These are phyloP conservation scores for Sander lucioperca DNA, from an alignment of 2,113 vertebrate species.

Conservation along the genomic window DNA sequence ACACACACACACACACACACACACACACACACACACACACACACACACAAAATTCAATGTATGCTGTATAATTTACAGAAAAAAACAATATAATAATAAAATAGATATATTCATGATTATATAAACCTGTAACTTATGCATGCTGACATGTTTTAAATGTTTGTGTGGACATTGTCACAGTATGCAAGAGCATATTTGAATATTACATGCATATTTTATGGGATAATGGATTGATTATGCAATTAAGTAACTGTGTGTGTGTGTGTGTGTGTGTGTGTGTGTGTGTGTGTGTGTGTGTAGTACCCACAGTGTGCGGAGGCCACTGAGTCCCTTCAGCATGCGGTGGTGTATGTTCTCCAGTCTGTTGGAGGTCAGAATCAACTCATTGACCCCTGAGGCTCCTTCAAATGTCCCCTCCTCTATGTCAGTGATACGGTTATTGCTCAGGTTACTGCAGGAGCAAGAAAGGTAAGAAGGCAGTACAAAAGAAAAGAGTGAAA, in stretches of 20 bases:
- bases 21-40: conserved; percentile 35
- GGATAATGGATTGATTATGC: conserved; percentile 38
- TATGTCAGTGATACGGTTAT: conserved; percentile 98
- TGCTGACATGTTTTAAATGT: conserved; percentile 21
- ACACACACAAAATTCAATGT: conserved; percentile 3
- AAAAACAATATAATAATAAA: neutral
- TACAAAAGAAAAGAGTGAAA: neutral
- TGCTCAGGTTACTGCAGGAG: conserved; percentile 92
- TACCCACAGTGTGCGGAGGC: conserved; percentile 96
- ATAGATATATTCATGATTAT: neutral
- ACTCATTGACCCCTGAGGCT: conserved; percentile 93
- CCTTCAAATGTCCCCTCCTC: conserved; percentile 98
- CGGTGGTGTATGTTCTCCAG: conserved; percentile 92
- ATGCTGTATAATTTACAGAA: conserved; percentile 1
- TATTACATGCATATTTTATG: conserved; percentile 14
- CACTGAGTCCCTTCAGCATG: conserved; percentile 95
- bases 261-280: conserved; percentile 42
- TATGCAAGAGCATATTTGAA: conserved; percentile 29
- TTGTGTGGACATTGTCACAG: conserved; percentile 7
- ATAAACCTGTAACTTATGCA: conserved; percentile 36
- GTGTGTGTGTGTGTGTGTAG: conserved; percentile 29
- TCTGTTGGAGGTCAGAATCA: conserved; percentile 95
- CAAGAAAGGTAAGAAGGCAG: conserved; percentile 17
- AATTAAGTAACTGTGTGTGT: neutral
- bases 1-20: conserved; percentile 34